A percentile compares a stretch with the other conserved stretches of the same genome.
These are phyloP conservation scores for Baryphthengus martii DNA, from an alignment of 2,113 vertebrate genomes.

Conservation along the genomic window DNA sequence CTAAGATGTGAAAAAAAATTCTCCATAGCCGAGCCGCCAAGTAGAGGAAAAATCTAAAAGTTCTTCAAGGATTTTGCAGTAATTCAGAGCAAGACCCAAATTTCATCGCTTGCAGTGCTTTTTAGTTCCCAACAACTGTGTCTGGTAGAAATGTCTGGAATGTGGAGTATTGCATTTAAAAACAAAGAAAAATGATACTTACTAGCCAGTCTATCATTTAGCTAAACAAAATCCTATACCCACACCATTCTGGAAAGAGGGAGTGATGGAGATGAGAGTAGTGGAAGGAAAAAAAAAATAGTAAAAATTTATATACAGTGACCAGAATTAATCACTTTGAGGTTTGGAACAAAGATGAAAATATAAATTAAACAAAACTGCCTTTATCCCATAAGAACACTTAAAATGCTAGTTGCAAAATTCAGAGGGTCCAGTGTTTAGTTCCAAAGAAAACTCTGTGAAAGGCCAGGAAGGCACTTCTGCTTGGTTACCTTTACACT, in stretches of 20 bases:
- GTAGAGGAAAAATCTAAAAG: not conserved
- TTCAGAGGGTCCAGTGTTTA: not conserved
- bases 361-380: slow-evolving; percentile 9
- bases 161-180: slow-evolving; percentile 34
- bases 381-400: not conserved
- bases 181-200: slow-evolving; percentile 1
- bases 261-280: not conserved
- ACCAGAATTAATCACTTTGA: not conserved
- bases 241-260: not conserved
- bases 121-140: not conserved
- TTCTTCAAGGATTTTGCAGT: not conserved
- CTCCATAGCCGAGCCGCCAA: not conserved
- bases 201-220: not conserved
- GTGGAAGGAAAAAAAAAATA: not conserved
- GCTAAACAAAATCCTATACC: not conserved
- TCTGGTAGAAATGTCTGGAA: slow-evolving; percentile 22
- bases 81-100: not conserved
- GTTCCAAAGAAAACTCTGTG: not conserved
- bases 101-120: not conserved
- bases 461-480: not conserved
- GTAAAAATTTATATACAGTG: not conserved
- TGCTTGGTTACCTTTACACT: not conserved
- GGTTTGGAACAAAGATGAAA: slow-evolving; percentile 10
- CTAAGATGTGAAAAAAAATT: not conserved
- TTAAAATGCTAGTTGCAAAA: not conserved